phyloP scores from a whole-genome alignment of 2,797 vertebrate species.

The Silurus aristotelis region DNA sequence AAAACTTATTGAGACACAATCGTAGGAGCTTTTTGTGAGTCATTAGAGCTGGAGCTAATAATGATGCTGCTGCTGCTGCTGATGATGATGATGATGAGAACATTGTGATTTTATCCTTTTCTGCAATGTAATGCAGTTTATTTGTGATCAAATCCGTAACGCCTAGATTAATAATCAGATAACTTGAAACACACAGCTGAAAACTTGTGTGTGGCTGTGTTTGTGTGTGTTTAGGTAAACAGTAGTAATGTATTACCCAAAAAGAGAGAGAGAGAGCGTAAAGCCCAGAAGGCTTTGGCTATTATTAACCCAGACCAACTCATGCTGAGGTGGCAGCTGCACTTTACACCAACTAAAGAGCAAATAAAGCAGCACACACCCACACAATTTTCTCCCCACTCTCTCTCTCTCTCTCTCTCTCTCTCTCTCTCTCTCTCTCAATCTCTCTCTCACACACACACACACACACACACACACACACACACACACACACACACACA shows the following conservation, averaged over 20 bases:
- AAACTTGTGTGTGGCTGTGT: not conserved
- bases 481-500: not conserved
- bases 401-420: not conserved
- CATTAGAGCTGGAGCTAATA: not conserved
- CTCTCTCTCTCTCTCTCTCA: too few relatives aligned
- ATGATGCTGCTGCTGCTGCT: not conserved
- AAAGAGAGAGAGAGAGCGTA: conserved; percentile 1
- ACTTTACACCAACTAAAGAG: conserved; percentile 56
- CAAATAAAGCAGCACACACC: conserved; percentile 61
- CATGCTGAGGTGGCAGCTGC: conserved; percentile 68
- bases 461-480: not conserved
- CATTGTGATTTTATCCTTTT: not conserved
- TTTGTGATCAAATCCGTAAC: not conserved
- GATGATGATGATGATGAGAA: not conserved
- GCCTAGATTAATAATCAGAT: conserved; percentile 5
- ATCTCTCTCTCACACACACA: conserved; percentile 3
- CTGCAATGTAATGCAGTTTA: not conserved
- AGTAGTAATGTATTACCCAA: conserved; percentile 35
- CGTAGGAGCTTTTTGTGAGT: not conserved
- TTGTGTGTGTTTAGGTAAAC: conserved; percentile 8
- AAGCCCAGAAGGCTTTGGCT: conserved; percentile 64
- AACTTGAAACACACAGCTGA: not conserved
- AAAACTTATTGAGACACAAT: not conserved
- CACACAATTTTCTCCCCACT: conserved; percentile 1
- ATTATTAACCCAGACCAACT: conserved; percentile 75